Percentiles rank a stretch among this genome's conserved stretches.
These are phyloP conservation scores for Pelodytes ibericus DNA, from an alignment of 2,797 vertebrate genomes.

Conservation along the genomic window DNA sequence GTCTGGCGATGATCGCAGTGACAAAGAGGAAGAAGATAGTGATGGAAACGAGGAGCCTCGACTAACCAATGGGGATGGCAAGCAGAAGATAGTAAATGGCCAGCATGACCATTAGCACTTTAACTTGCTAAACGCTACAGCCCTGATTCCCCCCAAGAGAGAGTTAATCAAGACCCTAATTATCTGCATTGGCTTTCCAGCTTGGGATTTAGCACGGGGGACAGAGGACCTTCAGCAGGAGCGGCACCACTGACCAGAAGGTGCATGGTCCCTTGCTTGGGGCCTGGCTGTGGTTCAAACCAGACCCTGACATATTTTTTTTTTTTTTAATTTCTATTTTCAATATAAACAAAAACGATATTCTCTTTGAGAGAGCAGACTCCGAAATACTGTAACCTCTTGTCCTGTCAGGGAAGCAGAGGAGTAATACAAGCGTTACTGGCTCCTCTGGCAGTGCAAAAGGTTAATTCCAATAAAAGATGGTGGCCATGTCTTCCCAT, in stretches of 20 bases:
- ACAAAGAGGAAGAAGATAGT: constrained; percentile 50
- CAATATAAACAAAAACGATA: constrained; percentile 23
- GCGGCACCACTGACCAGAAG: constrained; percentile 8
- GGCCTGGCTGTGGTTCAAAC: constrained; percentile 17
- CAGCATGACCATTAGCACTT: constrained; percentile 38
- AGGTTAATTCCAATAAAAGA: background rate
- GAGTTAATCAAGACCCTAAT: constrained; percentile 27
- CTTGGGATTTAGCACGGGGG: constrained; percentile 17
- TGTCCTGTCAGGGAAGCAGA: constrained; percentile 11
- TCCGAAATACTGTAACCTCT: constrained; percentile 5
- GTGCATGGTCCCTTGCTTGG: constrained; percentile 16
- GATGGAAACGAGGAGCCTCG: constrained; percentile 37
- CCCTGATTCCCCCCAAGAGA: constrained; percentile 20
- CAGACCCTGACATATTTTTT: constrained; percentile 2
- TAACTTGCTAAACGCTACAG: background rate
- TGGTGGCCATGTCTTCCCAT: background rate
- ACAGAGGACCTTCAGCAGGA: constrained; percentile 15
- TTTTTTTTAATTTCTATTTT: constrained; percentile 13
- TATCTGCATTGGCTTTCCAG: constrained; percentile 4
- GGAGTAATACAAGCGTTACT: background rate
- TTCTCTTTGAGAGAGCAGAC: background rate
- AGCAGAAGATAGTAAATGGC: constrained; percentile 41
- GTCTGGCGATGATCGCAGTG: constrained; percentile 54
- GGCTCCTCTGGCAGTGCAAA: constrained; percentile 8
- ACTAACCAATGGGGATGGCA: constrained; percentile 48